These are phyloP conservation scores for Todus mexicanus DNA, from an alignment of 2,797 vertebrate species.

Conservation along the genomic window DNA sequence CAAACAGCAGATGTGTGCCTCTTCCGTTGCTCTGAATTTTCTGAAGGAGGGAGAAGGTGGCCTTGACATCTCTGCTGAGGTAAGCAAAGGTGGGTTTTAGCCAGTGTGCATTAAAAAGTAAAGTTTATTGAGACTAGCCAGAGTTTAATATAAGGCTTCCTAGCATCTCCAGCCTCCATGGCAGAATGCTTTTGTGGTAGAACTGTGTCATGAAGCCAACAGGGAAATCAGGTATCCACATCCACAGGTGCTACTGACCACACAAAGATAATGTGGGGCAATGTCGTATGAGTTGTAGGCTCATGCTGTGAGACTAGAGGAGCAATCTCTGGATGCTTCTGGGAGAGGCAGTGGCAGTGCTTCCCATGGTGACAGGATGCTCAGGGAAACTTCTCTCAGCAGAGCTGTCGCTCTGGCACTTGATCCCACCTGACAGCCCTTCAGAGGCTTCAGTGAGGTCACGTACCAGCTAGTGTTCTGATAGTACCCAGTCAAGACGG, in stretches of 20 bases:
- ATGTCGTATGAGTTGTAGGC: rapidly evolving
- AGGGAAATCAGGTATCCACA: neutral
- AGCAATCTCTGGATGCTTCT: neutral
- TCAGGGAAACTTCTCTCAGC: neutral
- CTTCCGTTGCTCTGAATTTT: neutral
- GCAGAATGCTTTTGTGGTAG: neutral
- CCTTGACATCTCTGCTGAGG: neutral
- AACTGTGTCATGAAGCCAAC: neutral
- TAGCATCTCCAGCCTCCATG: neutral
- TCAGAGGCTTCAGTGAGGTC: neutral
- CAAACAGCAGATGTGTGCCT: neutral
- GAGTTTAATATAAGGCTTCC: neutral
- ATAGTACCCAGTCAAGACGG: neutral
- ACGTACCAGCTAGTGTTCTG: neutral
- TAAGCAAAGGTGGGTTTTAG: neutral
- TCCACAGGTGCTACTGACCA: neutral
- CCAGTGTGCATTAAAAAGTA: neutral
- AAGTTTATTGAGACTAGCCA: neutral
- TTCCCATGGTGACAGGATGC: neutral
- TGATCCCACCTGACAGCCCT: neutral
- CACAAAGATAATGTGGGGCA: neutral
- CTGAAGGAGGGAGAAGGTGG: neutral
- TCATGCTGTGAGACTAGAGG: rapidly evolving
- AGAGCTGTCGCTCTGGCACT: neutral
- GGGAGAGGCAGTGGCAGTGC: neutral